Evolutionary conservation across 1,140 invertebrate species (phyloP).

Genomic region (Zaprionus vittiger): DNA sequence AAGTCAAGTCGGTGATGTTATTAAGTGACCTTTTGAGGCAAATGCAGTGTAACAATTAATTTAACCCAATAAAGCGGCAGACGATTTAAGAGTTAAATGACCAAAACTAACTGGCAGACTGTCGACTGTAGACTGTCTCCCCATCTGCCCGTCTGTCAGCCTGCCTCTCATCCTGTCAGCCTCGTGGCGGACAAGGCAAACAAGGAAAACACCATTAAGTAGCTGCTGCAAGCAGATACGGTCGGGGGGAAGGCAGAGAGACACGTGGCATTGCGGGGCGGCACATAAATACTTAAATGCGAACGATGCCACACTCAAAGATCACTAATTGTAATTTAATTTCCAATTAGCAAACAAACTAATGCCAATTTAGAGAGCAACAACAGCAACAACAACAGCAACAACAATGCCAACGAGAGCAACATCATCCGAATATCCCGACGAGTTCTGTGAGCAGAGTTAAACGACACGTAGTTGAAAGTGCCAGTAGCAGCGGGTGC

Average conservation of each 20-base stretch:
- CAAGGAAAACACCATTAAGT: slow-evolving; percentile 63
- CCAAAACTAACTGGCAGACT: slow-evolving; percentile 25
- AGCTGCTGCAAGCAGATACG: slow-evolving; percentile 13
- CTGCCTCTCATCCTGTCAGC: background rate
- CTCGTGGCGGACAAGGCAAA: background rate
- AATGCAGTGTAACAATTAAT: slow-evolving; percentile 60
- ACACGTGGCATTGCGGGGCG: slow-evolving; percentile 3
- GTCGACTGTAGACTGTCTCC: background rate
- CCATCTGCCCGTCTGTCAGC: background rate
- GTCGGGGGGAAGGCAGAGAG: background rate
- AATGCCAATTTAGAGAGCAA: slow-evolving; percentile 75
- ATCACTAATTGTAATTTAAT: slow-evolving; percentile 84
- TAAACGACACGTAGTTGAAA: slow-evolving; percentile 73
- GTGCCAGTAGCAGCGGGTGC: slow-evolving; percentile 15
- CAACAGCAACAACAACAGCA: slow-evolving; percentile 52
- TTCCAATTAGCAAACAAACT: slow-evolving; percentile 84
- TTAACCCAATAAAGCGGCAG: slow-evolving; percentile 61
- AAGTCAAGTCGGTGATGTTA: background rate
- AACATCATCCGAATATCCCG: slow-evolving; percentile 5
- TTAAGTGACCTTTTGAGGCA: slow-evolving; percentile 11
- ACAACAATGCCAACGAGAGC: slow-evolving; percentile 32
- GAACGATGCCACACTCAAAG: slow-evolving; percentile 70
- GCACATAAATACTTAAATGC: slow-evolving; percentile 71
- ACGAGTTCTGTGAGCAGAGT: slow-evolving; percentile 50
- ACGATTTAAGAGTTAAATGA: slow-evolving; percentile 38